Conservation (phyloP, 2,888 invertebrate species). For the Trilocha varians region DNA sequence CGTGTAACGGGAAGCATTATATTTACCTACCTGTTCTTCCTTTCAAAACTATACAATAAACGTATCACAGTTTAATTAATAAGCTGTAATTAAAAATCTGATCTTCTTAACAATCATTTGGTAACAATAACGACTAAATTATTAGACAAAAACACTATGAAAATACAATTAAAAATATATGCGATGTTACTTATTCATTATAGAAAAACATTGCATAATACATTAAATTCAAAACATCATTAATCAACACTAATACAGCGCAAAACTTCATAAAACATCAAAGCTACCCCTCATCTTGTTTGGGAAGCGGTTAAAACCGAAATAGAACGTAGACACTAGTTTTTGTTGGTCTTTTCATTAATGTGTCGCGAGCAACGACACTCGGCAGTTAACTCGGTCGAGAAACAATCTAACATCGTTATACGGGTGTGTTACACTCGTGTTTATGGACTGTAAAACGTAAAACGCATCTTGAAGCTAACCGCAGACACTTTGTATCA, state of each 20-base stretch:
- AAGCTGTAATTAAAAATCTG: no score
- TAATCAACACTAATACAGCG: neutral
- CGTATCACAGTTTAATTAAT: no score
- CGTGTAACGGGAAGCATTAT: no score
- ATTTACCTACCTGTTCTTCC: no score
- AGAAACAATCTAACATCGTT: constrained; percentile 28
- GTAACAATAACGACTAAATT: no score
- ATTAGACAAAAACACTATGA: no score
- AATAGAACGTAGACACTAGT: neutral
- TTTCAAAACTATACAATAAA: no score
- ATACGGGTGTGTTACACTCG: constrained; percentile 21
- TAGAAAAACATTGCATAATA: neutral
- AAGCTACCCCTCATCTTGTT: neutral
- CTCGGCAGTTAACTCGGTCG: constrained; percentile 18
- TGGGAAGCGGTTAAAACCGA: neutral
- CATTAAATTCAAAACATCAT: neutral
- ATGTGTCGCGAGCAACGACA: neutral
- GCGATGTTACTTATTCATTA: no score
- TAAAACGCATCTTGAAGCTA: constrained; percentile 30
- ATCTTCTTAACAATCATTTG: no score
- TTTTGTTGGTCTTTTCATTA: neutral
- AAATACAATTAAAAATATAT: no score
- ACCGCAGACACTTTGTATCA: constrained; percentile 25
- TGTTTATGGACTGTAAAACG: constrained; percentile 38
- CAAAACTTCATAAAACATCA: neutral